Base-by-base conservation (phyloP, 2,113 vertebrate species). In the Lathamus discolor region DNA sequence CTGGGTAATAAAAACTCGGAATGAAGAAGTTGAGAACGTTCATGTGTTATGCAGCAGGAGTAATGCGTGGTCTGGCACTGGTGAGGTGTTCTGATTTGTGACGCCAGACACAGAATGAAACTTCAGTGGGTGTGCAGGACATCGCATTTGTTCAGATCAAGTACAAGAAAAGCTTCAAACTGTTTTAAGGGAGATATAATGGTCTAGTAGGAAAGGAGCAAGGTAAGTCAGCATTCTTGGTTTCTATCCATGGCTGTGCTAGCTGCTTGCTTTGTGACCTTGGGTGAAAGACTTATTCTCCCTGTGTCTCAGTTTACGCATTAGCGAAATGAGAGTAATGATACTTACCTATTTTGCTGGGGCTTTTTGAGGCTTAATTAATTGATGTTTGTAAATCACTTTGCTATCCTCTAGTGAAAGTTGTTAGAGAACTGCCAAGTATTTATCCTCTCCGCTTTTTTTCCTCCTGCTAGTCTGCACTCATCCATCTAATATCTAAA, bases 281-380 rank as follows among this genome's bases (percentile, higher is more conserved):
- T 95, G 94, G 84, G 91, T 88, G 94, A 87, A 95, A 95, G 86
- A 94, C 93, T 91, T 91, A 95, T 59, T 93, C 87, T 96, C 85
- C 49, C 1, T 0, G 78, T 85, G 93, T 96, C 95, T 97, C 92
- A 33, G 92, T 80, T 96, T 96, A 92, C 87, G 0, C 95, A 94
- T 97, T 96, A 97, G 88, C 87, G 95, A 95, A 96, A 95, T 96
- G 78, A 95, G 93, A 91, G 86, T 97, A 96, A 96, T 92, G 95
- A 95, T 92, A 93, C 95, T 93, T 88, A 93, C 93, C 95, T 93
- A 87, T 93, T 84, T 93, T 70, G 2, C 44, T 91, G 91, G 83
- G 70, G 85, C 83, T 94, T 92, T 97, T 72, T 74, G 90, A 88
- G 86, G 55, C 93, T 93, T 95, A 97, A 95, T 96, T 96, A 96